These are phyloP conservation scores for Sterna hirundo DNA, from an alignment of 2,113 vertebrate genomes.

Conservation along the genomic window DNA sequence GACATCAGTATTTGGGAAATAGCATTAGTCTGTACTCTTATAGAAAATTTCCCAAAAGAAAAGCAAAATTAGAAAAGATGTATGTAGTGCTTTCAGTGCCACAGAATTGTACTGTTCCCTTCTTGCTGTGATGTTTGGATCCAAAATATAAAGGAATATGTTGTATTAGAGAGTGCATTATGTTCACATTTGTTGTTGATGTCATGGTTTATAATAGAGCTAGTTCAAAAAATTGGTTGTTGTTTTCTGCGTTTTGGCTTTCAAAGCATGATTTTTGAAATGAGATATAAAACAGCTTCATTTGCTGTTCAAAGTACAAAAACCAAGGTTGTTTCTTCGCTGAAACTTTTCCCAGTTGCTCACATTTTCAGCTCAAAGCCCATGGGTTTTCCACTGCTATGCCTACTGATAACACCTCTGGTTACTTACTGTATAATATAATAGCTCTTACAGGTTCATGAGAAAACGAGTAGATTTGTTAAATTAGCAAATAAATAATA, in stretches of 20 bases:
- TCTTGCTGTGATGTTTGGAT: not conserved
- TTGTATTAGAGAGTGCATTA: not conserved
- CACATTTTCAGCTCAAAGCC: not conserved
- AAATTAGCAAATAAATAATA: not conserved
- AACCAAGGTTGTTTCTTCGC: not conserved
- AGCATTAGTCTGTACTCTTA: not conserved
- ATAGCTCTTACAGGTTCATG: not conserved
- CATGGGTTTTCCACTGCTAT: not conserved
- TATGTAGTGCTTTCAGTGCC: not conserved
- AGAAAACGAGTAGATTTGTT: not conserved
- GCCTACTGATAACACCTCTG: not conserved
- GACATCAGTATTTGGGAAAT: not conserved
- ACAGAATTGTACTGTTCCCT: not conserved
- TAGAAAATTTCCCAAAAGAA: not conserved
- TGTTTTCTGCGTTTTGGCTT: not conserved
- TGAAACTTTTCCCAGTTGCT: not conserved
- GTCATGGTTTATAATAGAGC: not conserved
- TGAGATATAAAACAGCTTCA: not conserved
- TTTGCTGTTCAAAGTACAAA: conserved; percentile 16
- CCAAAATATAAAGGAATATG: not conserved
- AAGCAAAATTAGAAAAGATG: not conserved
- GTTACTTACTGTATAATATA: not conserved
- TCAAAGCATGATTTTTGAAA: not conserved
- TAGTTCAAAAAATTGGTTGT: not conserved
- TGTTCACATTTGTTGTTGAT: not conserved